Percentiles rank a stretch among this genome's conserved stretches.
phyloP scores from a whole-genome alignment of 2,113 vertebrate species.

The Corynorhinus townsendii region DNA sequence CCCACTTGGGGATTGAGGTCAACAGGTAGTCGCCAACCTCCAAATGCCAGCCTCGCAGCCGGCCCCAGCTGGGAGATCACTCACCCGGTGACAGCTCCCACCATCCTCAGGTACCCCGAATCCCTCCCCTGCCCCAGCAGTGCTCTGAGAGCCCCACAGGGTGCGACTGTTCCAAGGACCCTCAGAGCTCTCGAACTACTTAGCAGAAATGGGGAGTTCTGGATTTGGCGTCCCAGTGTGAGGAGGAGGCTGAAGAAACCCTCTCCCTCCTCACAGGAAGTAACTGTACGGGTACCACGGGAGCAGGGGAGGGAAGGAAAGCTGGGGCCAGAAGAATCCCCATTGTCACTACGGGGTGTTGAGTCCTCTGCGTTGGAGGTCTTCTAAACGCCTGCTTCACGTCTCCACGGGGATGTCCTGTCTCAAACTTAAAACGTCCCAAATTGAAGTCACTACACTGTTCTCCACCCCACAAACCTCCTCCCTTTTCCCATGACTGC shows the following conservation, averaged over 20 bases:
- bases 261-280: neutral
- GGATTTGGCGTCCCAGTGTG: neutral
- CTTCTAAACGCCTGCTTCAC: neutral
- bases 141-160: constrained; percentile 52
- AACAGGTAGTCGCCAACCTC: neutral
- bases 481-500: neutral
- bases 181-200: constrained; percentile 27
- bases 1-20: neutral
- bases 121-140: constrained; percentile 13
- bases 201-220: constrained; percentile 12
- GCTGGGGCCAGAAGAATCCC: neutral
- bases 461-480: neutral
- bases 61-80: neutral
- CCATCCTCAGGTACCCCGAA: neutral
- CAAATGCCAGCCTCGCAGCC: neutral
- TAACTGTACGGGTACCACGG: neutral
- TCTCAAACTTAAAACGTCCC: neutral
- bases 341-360: neutral
- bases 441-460: neutral
- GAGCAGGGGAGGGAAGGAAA: neutral
- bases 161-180: constrained; percentile 32
- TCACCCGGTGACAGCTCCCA: neutral
- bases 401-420: neutral
- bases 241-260: neutral
- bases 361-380: neutral